These are phyloP conservation scores for Eulithis prunata DNA, from an alignment of 2,888 invertebrate genomes.

Conservation along the genomic window DNA sequence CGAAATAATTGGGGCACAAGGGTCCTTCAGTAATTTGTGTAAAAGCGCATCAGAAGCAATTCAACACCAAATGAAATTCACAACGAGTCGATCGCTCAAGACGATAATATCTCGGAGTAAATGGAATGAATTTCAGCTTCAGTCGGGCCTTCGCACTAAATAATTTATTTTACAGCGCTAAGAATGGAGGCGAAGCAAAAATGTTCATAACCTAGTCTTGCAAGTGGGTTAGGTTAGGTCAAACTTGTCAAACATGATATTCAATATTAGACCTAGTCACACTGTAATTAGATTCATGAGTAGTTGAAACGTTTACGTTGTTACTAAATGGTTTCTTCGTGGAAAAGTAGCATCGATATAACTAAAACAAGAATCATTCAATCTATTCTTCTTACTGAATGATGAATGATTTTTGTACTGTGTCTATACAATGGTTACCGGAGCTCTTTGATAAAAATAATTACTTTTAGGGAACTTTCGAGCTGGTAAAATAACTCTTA, in stretches of 20 bases:
- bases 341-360: no score
- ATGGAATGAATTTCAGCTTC: slow-evolving; percentile 52
- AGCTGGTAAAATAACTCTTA: no score
- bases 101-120: slow-evolving; percentile 47
- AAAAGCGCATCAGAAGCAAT: slow-evolving; percentile 35
- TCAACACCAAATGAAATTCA: slow-evolving; percentile 44
- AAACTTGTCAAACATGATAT: slow-evolving; percentile 10
- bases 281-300: slow-evolving; percentile 1
- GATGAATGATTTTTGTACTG: no score
- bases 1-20: not conserved
- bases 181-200: slow-evolving; percentile 33
- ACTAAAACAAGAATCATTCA: no score
- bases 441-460: no score
- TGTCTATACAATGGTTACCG: no score
- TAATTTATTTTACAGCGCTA: slow-evolving; percentile 40
- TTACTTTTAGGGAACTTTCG: no score
- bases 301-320: not conserved
- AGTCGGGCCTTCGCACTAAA: slow-evolving; percentile 34
- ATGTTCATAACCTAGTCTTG: slow-evolving; percentile 28
- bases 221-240: slow-evolving; percentile 28
- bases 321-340: no score
- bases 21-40: slow-evolving; percentile 3
- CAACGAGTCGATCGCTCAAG: slow-evolving; percentile 43
- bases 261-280: not conserved
- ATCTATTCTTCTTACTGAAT: no score